Conservation (phyloP, 2,888 invertebrate genomes). For the Calameuta pallipes region DNA sequence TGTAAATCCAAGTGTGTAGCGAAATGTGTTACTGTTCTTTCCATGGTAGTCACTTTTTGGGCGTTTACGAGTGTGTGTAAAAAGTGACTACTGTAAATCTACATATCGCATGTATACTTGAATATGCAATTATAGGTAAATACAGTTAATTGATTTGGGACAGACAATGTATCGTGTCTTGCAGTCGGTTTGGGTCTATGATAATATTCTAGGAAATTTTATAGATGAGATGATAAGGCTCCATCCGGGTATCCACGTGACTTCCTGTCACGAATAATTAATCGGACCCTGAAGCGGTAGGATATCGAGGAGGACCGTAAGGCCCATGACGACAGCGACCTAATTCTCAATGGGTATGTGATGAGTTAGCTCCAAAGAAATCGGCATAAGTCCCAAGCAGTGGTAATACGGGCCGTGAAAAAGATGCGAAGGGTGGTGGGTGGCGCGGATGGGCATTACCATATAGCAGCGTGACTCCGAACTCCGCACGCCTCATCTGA, state of each 20-base stretch:
- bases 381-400: neutral
- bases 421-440: conserved; percentile 19
- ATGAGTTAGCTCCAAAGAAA: neutral
- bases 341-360: neutral
- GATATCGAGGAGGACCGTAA: neutral
- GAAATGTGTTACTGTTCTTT: too few relatives aligned
- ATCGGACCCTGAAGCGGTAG: neutral
- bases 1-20: too few relatives aligned
- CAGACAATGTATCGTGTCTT: neutral
- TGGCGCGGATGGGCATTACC: conserved; percentile 48
- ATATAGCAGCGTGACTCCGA: conserved; percentile 64
- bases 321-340: neutral
- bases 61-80: too few relatives aligned
- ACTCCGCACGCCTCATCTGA: conserved; percentile 59
- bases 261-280: neutral
- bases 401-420: conserved; percentile 1
- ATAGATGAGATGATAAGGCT: neutral
- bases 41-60: too few relatives aligned
- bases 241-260: neutral
- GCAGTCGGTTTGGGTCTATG: neutral
- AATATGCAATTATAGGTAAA: too few relatives aligned
- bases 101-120: too few relatives aligned
- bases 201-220: neutral
- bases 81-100: too few relatives aligned
- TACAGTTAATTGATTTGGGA: neutral